phyloP scores from a whole-genome alignment of 2,113 vertebrate species.

The Rhegmatorhina hoffmannsi region DNA sequence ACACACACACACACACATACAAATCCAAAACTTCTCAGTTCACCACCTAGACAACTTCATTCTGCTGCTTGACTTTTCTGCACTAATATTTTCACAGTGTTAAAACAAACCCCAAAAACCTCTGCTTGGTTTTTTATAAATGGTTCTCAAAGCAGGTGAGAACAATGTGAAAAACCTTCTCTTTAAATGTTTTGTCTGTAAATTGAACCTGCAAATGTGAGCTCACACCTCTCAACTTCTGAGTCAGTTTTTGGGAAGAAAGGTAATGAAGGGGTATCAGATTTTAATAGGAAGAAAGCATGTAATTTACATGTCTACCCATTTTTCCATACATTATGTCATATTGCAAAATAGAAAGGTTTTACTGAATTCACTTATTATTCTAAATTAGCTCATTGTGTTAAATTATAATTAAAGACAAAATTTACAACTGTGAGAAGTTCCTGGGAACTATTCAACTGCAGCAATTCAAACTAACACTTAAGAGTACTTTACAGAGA shows the following conservation, averaged over 20 bases:
- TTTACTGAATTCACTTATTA: slow-evolving; percentile 23
- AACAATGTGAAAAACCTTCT: not conserved
- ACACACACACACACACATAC: fast-evolving
- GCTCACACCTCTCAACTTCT: not conserved
- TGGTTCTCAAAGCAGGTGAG: not conserved
- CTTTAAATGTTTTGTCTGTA: not conserved
- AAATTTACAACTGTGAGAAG: not conserved
- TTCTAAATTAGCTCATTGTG: slow-evolving; percentile 11
- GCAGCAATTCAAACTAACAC: not conserved
- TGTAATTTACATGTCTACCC: not conserved
- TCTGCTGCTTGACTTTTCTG: not conserved
- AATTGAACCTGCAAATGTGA: not conserved
- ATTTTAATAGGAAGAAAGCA: not conserved
- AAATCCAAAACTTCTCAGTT: not conserved
- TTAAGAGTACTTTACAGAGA: not conserved
- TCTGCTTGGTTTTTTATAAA: not conserved
- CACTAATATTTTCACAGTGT: not conserved
- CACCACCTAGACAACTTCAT: not conserved
- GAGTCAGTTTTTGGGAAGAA: slow-evolving; percentile 13
- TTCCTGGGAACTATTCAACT: not conserved
- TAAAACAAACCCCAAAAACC: not conserved
- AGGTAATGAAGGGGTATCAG: slow-evolving; percentile 14
- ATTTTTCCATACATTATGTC: not conserved
- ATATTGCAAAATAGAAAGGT: slow-evolving; percentile 18
- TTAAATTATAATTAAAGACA: not conserved